Base-by-base conservation (phyloP, 2,888 invertebrate species). In the Meghimatium bilineatum region DNA sequence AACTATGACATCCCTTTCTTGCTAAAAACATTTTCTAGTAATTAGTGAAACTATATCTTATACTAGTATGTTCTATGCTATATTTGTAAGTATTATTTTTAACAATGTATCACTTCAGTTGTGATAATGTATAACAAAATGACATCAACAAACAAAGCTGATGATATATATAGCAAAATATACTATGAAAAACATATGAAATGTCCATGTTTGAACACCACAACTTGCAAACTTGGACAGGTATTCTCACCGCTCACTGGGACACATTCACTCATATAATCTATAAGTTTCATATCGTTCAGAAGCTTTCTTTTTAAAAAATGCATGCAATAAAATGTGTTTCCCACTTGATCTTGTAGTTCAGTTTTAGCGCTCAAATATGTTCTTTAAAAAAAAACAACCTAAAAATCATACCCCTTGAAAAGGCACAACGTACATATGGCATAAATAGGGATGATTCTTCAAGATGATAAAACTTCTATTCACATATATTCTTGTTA, bases 381-480 rank as follows among this genome's bases (percentile, higher is more conserved):
- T 56, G 6, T 56, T 20, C 2, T 29, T 26, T 26, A n/a, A 66
- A 29, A 34, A 49, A 38, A 1, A 71, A 1, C 44, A 44, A n/a
- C 49, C n/a, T 23, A 38, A 72, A 44, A 26, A 72, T 49, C 34
- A 56, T 23, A 56, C 23, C 29, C n/a, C 34, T 36, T 26, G 23
- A 32, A 49, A 78, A 78, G 78, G 78, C 78, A 78, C 78, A 78
- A 78, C 17, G 63, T 78, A 38, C 44, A 66, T 36, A 77, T 63
- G 66, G 78, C 32, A 44, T 78, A 78, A 38, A 78, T 78, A 67
- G 66, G 66, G n/a, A 23, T 78, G 67, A 44, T 29, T 17, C n/a
- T n/a, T n/a, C 38, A 20, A 66, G n/a, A 66, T 67, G 49, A 78
- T 36, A 74, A 63, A 78, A 78, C n/a, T 60, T 63, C 49, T 77